phyloP scores from a whole-genome alignment of 1,140 invertebrate species.

The Drosophila pseudoananassae region DNA sequence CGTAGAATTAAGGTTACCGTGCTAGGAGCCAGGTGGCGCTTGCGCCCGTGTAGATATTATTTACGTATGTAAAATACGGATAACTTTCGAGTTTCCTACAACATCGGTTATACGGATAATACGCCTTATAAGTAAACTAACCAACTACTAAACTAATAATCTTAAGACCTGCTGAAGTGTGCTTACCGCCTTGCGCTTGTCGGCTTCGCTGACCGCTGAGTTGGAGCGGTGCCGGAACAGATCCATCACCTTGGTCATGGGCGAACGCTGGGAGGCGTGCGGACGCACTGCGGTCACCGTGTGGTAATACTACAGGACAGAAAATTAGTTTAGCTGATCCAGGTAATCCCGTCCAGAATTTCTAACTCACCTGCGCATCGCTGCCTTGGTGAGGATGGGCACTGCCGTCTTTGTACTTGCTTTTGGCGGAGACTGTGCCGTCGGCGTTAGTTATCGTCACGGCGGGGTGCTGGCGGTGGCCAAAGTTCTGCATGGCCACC shows the following conservation, averaged over 20 bases:
- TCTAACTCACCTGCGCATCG: conserved; percentile 84
- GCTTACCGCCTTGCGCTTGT: conserved; percentile 91
- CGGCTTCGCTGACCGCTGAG: conserved; percentile 88
- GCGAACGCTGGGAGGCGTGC: conserved; percentile 85
- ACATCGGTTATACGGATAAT: too few relatives aligned
- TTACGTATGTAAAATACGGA: too few relatives aligned
- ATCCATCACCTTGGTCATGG: conserved; percentile 95
- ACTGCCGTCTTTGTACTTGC: conserved; percentile 86
- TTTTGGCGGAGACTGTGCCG: conserved; percentile 72
- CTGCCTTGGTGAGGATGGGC: conserved; percentile 87
- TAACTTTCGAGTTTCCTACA: too few relatives aligned
- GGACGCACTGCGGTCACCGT: conserved; percentile 87
- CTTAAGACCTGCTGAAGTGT: neutral
- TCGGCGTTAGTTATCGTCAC: conserved; percentile 81
- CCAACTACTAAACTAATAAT: too few relatives aligned
- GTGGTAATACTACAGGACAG: conserved; percentile 87
- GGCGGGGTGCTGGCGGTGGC: conserved; percentile 84
- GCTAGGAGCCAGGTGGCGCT: too few relatives aligned
- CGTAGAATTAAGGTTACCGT: too few relatives aligned
- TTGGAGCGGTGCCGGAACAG: conserved; percentile 93
- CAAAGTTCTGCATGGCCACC: conserved; percentile 90
- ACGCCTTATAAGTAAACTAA: too few relatives aligned
- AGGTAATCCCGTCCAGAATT: neutral
- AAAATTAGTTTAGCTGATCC: neutral
- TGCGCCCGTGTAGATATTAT: too few relatives aligned